phyloP scores from a whole-genome alignment of 1,140 invertebrate species.

The Carposina sasakii region DNA sequence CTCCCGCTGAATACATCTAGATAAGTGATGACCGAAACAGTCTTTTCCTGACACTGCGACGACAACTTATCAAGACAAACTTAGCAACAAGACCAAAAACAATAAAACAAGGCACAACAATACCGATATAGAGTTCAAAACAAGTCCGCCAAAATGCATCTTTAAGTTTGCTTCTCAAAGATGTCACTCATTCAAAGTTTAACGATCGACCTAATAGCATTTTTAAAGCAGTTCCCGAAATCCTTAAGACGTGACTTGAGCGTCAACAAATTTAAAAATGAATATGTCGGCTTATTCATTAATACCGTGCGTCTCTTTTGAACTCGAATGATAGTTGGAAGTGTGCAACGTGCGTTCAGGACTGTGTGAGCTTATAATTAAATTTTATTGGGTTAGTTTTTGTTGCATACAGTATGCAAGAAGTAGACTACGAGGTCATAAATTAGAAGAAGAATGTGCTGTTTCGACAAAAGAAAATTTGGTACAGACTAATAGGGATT shows the following conservation, averaged over 20 bases:
- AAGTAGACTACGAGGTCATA: background rate
- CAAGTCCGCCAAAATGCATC: too few relatives aligned
- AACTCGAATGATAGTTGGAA: slow-evolving; percentile 43
- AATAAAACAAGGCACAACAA: too few relatives aligned
- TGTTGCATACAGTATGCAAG: background rate
- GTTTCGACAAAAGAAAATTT: too few relatives aligned
- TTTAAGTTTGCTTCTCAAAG: slow-evolving; percentile 44
- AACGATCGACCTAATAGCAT: slow-evolving; percentile 68
- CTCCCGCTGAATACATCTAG: slow-evolving; percentile 50
- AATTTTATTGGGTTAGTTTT: background rate
- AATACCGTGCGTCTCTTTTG: slow-evolving; percentile 55
- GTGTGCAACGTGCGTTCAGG: slow-evolving; percentile 31
- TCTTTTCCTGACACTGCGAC: slow-evolving; percentile 46
- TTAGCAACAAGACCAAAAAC: too few relatives aligned
- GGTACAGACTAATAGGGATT: background rate
- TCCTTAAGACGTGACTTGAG: slow-evolving; percentile 65
- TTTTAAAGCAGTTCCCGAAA: slow-evolving; percentile 66
- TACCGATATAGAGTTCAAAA: too few relatives aligned
- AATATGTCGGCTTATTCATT: slow-evolving; percentile 52
- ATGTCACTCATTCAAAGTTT: slow-evolving; percentile 70
- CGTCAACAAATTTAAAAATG: slow-evolving; percentile 67
- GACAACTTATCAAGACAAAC: slow-evolving; percentile 48
- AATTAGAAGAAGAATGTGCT: background rate
- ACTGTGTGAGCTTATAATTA: background rate
- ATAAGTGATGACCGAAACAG: slow-evolving; percentile 57